phyloP scores from a whole-genome alignment of 2,888 invertebrate species.

The Iphiclides podalirius region DNA sequence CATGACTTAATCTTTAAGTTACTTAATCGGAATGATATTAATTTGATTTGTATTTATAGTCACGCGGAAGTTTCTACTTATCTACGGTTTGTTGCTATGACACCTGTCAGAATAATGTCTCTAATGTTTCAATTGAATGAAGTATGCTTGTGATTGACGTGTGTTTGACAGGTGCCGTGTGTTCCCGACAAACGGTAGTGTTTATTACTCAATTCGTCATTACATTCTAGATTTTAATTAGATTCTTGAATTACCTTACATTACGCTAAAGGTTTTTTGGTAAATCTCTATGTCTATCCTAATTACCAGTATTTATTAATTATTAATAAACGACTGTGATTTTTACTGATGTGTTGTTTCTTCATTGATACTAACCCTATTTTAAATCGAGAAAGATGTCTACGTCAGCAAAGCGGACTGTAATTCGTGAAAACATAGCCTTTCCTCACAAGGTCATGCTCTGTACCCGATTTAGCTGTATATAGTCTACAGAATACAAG shows the following conservation, averaged over 20 bases:
- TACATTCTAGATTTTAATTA: slow-evolving; percentile 56
- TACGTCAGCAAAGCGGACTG: no score
- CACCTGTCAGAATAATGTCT: slow-evolving; percentile 34
- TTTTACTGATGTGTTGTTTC: slow-evolving; percentile 51
- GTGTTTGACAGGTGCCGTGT: slow-evolving; percentile 5
- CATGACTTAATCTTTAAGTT: slow-evolving; percentile 76
- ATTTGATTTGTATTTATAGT: slow-evolving; percentile 31
- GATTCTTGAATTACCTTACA: slow-evolving; percentile 57
- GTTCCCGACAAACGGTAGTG: slow-evolving; percentile 30
- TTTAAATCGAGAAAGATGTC: no score
- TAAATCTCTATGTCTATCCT: slow-evolving; percentile 74
- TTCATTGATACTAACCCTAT: background rate
- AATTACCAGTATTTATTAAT: slow-evolving; percentile 75
- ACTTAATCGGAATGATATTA: slow-evolving; percentile 43
- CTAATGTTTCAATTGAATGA: background rate
- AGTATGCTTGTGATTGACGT: background rate
- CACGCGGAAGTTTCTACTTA: slow-evolving; percentile 41
- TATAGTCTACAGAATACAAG: no score
- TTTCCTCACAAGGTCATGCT: no score
- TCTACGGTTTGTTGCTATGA: slow-evolving; percentile 32
- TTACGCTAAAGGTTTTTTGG: slow-evolving; percentile 68
- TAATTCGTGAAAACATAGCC: no score
- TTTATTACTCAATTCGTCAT: slow-evolving; percentile 51
- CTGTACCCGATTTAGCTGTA: no score
- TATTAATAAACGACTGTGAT: slow-evolving; percentile 78